Percentiles rank a stretch among this genome's conserved stretches.
Evolutionary conservation across 2,113 vertebrate genomes (phyloP).

Genomic region (Crotophaga sulcirostris): DNA sequence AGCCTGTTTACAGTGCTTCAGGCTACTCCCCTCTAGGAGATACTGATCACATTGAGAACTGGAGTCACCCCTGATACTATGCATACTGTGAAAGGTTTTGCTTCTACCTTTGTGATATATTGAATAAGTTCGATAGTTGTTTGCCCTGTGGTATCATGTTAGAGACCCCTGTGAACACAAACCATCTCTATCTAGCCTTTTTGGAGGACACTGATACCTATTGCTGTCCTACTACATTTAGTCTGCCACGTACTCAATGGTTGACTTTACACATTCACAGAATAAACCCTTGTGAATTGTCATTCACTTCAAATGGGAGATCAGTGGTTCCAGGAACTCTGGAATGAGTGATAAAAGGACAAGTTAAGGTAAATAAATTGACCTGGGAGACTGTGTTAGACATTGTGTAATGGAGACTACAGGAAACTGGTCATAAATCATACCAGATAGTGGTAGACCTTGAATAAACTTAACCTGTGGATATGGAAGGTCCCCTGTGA

Average conservation of each 20-base stretch:
- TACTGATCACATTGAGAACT: not conserved
- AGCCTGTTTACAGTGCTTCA: not conserved
- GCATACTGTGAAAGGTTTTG: not conserved
- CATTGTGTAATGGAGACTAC: not conserved
- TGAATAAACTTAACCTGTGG: not conserved
- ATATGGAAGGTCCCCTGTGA: not conserved
- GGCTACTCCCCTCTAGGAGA: not conserved
- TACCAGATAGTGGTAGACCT: not conserved
- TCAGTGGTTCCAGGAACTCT: not conserved
- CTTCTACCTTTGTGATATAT: not conserved
- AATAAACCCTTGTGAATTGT: not conserved
- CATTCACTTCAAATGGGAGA: not conserved
- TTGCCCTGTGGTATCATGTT: not conserved
- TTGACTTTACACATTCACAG: not conserved
- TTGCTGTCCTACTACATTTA: not conserved
- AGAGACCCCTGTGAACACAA: not conserved
- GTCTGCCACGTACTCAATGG: not conserved
- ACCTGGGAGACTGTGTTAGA: not conserved
- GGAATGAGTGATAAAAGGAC: not conserved
- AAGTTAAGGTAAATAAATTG: not conserved
- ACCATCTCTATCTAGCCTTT: not conserved
- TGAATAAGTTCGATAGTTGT: not conserved
- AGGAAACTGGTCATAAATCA: not conserved
- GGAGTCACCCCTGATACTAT: not conserved
- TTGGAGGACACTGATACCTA: not conserved